Conservation (phyloP, 53 echinoderm and acorn worm species). For the Actinopyga echinites region DNA sequence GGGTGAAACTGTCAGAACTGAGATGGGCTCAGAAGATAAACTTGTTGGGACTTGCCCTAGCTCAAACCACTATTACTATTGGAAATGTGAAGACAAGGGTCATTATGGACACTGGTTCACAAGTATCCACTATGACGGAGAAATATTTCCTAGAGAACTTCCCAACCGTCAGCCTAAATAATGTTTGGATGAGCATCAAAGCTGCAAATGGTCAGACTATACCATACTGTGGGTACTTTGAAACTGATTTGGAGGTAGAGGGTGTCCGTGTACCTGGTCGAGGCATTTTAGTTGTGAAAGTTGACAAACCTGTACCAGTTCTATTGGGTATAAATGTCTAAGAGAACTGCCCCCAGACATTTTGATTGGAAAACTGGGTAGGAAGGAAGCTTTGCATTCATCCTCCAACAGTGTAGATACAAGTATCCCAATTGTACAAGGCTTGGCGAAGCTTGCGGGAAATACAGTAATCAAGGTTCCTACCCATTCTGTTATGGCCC, state of each 20-base stretch:
- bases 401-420: neutral
- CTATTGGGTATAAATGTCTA: constrained; percentile 34
- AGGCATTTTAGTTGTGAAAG: constrained; percentile 17
- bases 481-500: neutral
- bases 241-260: neutral
- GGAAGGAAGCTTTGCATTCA: neutral
- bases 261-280: neutral
- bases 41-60: neutral
- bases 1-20: neutral
- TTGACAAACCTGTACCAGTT: neutral
- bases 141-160: neutral
- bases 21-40: neutral
- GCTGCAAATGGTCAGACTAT: constrained; percentile 10
- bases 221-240: constrained; percentile 26
- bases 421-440: neutral
- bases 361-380: neutral
- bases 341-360: neutral
- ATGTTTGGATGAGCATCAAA: neutral
- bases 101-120: constrained; percentile 27
- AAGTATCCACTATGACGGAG: constrained; percentile 38
- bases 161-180: neutral
- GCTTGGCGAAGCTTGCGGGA: constrained; percentile 17
- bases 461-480: neutral
- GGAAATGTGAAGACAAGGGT: neutral
- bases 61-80: neutral